phyloP scores from a whole-genome alignment of 2,888 invertebrate species.

The Pyrochroa serraticornis region DNA sequence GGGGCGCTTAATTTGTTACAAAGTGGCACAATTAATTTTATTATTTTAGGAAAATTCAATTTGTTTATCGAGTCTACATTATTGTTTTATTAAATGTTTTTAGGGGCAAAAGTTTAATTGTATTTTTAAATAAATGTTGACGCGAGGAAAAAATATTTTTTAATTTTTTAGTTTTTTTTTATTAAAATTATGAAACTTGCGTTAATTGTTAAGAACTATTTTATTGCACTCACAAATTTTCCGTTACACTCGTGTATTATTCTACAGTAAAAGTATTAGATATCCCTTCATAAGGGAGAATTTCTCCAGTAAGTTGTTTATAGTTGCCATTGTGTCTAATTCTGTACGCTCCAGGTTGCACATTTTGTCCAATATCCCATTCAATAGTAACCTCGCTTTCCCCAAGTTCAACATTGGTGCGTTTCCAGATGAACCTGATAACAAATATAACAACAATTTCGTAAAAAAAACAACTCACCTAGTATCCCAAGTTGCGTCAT shows the following conservation, averaged over 20 bases:
- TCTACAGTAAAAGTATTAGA: constrained; percentile 61
- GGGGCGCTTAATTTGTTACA: no score
- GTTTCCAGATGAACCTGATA: constrained; percentile 43
- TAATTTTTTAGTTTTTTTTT: no score
- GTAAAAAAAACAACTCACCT: constrained; percentile 62
- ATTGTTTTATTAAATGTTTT: no score
- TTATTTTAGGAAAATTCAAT: no score
- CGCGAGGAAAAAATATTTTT: no score
- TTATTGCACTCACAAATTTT: neutral
- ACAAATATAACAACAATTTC: neutral
- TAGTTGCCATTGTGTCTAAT: constrained; percentile 85
- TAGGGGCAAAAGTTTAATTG: no score
- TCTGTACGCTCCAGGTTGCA: constrained; percentile 76
- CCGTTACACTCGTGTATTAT: neutral
- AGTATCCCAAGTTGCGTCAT: constrained; percentile 88
- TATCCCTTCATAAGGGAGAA: constrained; percentile 73
- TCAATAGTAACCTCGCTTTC: constrained; percentile 78
- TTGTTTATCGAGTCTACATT: no score
- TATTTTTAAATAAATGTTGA: no score
- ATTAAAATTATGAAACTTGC: no score
- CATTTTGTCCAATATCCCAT: constrained; percentile 77
- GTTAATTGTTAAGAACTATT: no score
- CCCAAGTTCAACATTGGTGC: constrained; percentile 75
- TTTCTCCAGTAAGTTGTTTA: constrained; percentile 73
- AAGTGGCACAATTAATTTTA: no score